Evolutionary conservation across 2,113 vertebrate species (phyloP).

Genomic region (Pogonocichla stellata): DNA sequence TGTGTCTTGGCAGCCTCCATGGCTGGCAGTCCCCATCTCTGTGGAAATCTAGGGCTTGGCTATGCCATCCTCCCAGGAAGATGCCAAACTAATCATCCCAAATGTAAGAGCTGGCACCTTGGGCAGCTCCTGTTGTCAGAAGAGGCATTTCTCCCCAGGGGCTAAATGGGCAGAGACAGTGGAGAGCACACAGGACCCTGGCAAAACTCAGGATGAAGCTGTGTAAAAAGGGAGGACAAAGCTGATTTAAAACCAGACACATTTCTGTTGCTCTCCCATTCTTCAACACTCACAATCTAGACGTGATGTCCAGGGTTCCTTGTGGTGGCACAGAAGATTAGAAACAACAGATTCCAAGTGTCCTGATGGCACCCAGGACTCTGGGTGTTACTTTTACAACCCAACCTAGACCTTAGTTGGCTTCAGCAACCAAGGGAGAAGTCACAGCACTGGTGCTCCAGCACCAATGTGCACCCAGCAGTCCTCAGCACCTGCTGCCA

Average conservation of each 20-base stretch:
- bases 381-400: not conserved
- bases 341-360: not conserved
- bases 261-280: not conserved
- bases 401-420: not conserved
- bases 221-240: not conserved
- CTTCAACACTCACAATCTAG: not conserved
- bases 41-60: not conserved
- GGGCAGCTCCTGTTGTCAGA: not conserved
- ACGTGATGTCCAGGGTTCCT: not conserved
- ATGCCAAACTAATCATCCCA: not conserved
- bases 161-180: not conserved
- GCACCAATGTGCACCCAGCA: not conserved
- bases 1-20: not conserved
- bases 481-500: not conserved
- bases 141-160: not conserved
- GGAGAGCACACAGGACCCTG: not conserved
- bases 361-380: not conserved
- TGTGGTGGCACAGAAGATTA: not conserved
- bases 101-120: not conserved
- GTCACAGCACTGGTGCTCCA: not conserved
- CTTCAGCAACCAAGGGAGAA: not conserved
- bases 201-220: not conserved
- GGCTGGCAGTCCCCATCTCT: not conserved
- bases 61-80: not conserved
- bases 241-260: not conserved